Base-by-base conservation (phyloP, 2,113 vertebrate species). In the Mastomys natalensis region DNA sequence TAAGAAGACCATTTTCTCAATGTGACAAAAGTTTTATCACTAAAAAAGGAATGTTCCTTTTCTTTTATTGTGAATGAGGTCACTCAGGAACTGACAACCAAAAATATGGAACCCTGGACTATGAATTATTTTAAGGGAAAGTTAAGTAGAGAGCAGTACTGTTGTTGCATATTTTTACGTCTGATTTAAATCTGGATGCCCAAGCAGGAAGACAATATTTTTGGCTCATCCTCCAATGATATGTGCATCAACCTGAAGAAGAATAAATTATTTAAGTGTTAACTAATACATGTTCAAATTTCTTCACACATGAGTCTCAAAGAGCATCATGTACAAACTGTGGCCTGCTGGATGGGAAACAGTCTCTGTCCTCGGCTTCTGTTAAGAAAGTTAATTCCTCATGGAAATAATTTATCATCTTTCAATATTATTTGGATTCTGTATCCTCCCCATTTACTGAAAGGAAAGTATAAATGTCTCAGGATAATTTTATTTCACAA, bases 1-100 rank as follows among this genome's bases (percentile, higher is more conserved):
- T 53, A 11, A 45, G 1, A 21, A n/a, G 51, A 95, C 73, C 13
- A 74, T 58, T 12, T 68, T 95, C 76, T 70, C 26, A 76, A 87
- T 16, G 43, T n/a, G 0, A 0, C 34, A 85, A 74, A 96, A 84
- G 55, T 87, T n/a, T 55, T 15, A 64, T 80, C 5, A 89, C 24
- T 80, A 88, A 51, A 92, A 92, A 87, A 92, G 84, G 92, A 89
- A 43, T 82, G 19, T 72, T 90, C 34, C 58, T 77, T 94, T 95
- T 95, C 17, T 89, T 95, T 60, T 90, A 90, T 87, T 80, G 22
- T 72, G 24, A 73, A 94, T 13, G 11, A 72, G 40, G 5, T 22
- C 16, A 40, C 2, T 17, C 24, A 73, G 53, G 66, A 64, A 81
- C 31, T 60, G 10, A 51, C 15, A 62, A 22, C 16, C 34, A 55